Percentiles rank a stretch among this genome's conserved stretches.
These are phyloP conservation scores for Nematolebias whitei DNA, from an alignment of 2,113 vertebrate genomes.

Conservation along the genomic window DNA sequence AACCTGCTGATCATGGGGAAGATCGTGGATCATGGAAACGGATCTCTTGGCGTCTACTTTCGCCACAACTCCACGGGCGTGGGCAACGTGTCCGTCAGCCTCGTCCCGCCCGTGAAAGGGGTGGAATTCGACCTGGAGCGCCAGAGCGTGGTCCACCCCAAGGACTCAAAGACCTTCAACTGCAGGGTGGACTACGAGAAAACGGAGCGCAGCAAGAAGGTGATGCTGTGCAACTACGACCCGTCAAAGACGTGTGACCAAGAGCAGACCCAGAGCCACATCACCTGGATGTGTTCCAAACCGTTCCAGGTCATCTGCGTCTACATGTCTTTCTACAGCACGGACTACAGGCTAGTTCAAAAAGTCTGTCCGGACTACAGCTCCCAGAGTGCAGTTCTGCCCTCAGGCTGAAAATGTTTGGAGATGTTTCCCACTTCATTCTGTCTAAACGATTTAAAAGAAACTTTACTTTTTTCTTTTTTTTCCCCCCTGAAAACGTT, in stretches of 20 bases:
- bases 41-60: constrained; percentile 89
- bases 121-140: constrained; percentile 89
- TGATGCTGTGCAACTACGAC: constrained; percentile 88
- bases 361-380: constrained; percentile 91
- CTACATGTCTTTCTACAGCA: constrained; percentile 91
- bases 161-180: constrained; percentile 92
- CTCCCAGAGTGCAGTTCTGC: constrained; percentile 82
- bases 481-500: too few species aligned
- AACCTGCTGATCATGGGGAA: constrained; percentile 91
- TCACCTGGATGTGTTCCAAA: constrained; percentile 90
- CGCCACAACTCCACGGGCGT: constrained; percentile 90
- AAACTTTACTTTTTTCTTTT: too few species aligned
- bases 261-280: constrained; percentile 86
- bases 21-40: constrained; percentile 91
- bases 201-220: constrained; percentile 85
- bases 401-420: constrained; percentile 73
- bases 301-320: constrained; percentile 90
- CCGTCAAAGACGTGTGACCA: constrained; percentile 87
- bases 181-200: constrained; percentile 90
- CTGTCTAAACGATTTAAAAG: too few species aligned
- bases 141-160: constrained; percentile 90
- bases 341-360: constrained; percentile 91
- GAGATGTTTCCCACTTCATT: not conserved
- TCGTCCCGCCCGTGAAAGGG: constrained; percentile 86
- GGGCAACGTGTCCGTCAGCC: constrained; percentile 91